These are phyloP conservation scores for Myanophis thanlyinensis DNA, from an alignment of 2,113 vertebrate species.

Conservation along the genomic window DNA sequence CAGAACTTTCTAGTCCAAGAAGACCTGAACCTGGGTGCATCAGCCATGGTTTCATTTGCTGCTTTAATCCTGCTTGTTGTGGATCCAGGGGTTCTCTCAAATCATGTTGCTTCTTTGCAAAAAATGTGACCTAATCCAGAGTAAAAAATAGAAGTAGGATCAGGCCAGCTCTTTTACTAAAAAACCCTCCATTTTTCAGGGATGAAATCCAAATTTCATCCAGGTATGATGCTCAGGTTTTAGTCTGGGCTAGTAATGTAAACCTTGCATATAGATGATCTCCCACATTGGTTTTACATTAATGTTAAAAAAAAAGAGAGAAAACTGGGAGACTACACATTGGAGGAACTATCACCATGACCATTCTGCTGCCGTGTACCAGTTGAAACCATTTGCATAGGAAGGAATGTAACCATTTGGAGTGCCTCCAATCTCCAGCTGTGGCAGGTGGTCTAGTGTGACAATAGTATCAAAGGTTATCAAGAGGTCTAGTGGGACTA, in stretches of 20 bases:
- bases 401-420: not conserved
- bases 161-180: not conserved
- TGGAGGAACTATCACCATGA: not conserved
- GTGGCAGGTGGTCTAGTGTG: not conserved
- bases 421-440: not conserved
- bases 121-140: not conserved
- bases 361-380: not conserved
- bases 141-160: not conserved
- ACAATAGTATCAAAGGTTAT: not conserved
- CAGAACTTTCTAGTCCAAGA: not conserved
- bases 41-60: not conserved
- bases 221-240: not conserved
- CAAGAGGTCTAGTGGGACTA: not conserved
- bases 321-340: not conserved
- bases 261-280: not conserved
- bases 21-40: not conserved
- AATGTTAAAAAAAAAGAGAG: not conserved
- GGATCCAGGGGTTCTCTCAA: not conserved
- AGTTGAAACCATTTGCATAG: not conserved
- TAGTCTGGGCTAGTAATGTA: not conserved
- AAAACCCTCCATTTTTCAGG: not conserved
- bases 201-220: not conserved
- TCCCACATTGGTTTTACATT: not conserved
- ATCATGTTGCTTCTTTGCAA: not conserved
- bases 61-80: not conserved